phyloP scores from a whole-genome alignment of 2,888 invertebrate species.

The Cremastobaeus sp. region DNA sequence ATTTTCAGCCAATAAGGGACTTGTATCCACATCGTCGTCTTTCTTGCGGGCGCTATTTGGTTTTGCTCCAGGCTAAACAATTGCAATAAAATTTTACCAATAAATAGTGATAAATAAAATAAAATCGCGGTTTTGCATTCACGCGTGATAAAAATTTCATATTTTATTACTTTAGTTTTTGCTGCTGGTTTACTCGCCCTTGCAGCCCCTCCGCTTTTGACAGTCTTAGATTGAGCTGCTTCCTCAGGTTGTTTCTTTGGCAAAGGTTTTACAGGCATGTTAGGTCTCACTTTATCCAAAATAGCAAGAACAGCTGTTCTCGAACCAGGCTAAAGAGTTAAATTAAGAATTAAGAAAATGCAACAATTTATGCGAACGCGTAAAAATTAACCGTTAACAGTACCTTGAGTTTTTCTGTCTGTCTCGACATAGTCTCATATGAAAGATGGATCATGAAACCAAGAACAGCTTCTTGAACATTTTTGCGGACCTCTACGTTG shows the following conservation, averaged over 20 bases:
- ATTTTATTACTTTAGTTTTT: constrained; percentile 80
- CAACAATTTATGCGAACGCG: constrained; percentile 15
- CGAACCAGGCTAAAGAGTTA: constrained; percentile 82
- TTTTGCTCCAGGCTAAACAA: constrained; percentile 65
- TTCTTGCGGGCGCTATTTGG: constrained; percentile 83
- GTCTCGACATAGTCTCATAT: constrained; percentile 87
- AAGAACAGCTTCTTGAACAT: constrained; percentile 91
- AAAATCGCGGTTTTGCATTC: no score
- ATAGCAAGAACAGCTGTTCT: constrained; percentile 87
- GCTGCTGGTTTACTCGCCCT: constrained; percentile 79
- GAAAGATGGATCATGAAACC: constrained; percentile 96
- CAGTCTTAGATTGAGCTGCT: constrained; percentile 79
- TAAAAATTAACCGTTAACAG: neutral
- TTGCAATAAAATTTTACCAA: constrained; percentile 4
- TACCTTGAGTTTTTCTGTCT: constrained; percentile 89
- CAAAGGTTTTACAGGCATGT: constrained; percentile 89
- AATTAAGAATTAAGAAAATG: neutral
- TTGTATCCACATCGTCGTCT: constrained; percentile 89
- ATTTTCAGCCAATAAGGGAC: constrained; percentile 85
- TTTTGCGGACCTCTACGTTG: constrained; percentile 93
- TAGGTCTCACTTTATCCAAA: constrained; percentile 91
- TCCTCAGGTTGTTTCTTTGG: constrained; percentile 82
- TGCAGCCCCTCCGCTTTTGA: constrained; percentile 80
- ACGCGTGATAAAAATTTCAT: neutral
- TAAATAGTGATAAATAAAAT: constrained; percentile 1